Base-by-base conservation (phyloP, 2,797 vertebrate species). In the Anguilla anguilla region DNA sequence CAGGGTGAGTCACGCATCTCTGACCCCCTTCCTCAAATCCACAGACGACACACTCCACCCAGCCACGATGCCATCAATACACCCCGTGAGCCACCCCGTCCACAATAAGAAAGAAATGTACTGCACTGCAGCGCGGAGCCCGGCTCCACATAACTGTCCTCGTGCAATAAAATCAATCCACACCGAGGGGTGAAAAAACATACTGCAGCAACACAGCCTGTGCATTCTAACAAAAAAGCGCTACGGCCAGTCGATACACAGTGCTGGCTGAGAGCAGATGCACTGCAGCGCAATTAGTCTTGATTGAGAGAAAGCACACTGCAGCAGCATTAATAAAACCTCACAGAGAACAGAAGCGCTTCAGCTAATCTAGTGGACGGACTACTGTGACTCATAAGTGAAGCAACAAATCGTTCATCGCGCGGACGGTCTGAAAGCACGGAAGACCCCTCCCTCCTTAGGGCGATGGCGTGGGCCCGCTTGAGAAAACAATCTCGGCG, bases 1-100 rank as follows among this genome's bases (percentile, higher is more conserved):
- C 49, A 72, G 35, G 79, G 87, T 88, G 61, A 86, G 77, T 31
- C n/a, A 9, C 13, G 74, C 74, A 22, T 22, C 74, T 79, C 74
- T 57, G 31, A 49, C 11, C 43, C 51, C 25, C 31, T 39, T 28
- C 3, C 13, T 17, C 72, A 86, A 83, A 83, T 51, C 46, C 49
- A 5, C 39, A 15, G 19, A 6, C 39, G 2, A 19, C 3, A 28
- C 74, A 79, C 17, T 79, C 74, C 31, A 19, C 46, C 35, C 74
- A 43, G 25, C 64, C 25, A 69, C n/a, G 13, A 67, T 10, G 25
- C 64, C 5, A 6, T 67, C 25, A 25, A n/a, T 67, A 25, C 22
- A 69, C 64, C n/a, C 43, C 64, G 39, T 1, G 17, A 25, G 15
- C 4, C 39, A 19, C 35, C 46, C 74, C 15, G 5, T 79, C 6